A percentile compares a stretch with the other conserved stretches of the same genome.
Evolutionary conservation across 2,113 vertebrate genomes (phyloP).

Genomic region (Myotis davidii): DNA sequence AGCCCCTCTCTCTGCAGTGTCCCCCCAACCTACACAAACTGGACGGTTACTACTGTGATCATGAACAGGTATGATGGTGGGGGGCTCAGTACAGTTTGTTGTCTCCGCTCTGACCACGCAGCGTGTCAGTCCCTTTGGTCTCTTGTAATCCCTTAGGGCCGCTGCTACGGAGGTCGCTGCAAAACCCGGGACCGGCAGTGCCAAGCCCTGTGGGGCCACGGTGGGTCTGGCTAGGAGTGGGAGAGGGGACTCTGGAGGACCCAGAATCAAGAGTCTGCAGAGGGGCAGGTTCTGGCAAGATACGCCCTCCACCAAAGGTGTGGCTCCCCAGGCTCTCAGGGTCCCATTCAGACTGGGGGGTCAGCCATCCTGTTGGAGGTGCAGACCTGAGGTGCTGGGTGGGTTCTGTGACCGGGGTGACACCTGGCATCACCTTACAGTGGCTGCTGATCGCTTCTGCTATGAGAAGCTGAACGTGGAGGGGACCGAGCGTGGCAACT

Average conservation of each 20-base stretch:
- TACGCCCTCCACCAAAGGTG: background rate
- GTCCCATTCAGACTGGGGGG: rapidly evolving
- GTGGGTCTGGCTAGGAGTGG: conserved; percentile 83
- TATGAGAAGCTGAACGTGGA: conserved; percentile 97
- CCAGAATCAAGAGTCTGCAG: background rate
- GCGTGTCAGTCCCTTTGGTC: background rate
- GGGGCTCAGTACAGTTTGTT: background rate
- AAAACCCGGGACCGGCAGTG: conserved; percentile 95
- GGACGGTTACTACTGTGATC: conserved; percentile 95
- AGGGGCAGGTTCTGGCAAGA: background rate
- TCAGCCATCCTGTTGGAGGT: background rate
- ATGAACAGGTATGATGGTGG: conserved; percentile 87
- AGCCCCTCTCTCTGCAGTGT: conserved; percentile 85
- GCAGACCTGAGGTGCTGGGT: background rate
- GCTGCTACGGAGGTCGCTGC: conserved; percentile 94
- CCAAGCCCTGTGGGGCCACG: conserved; percentile 91
- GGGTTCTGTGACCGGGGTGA: background rate
- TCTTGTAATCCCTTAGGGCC: conserved; percentile 86
- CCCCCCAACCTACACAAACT: conserved; percentile 96
- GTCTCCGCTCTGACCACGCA: background rate
- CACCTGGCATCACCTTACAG: conserved; percentile 73
- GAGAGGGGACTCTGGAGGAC: background rate
- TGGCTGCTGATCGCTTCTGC: conserved; percentile 94
- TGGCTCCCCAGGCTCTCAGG: background rate
- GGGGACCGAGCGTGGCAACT: conserved; percentile 96